Evolutionary conservation across 2,113 vertebrate species (phyloP).

Genomic region (Equus quagga): DNA sequence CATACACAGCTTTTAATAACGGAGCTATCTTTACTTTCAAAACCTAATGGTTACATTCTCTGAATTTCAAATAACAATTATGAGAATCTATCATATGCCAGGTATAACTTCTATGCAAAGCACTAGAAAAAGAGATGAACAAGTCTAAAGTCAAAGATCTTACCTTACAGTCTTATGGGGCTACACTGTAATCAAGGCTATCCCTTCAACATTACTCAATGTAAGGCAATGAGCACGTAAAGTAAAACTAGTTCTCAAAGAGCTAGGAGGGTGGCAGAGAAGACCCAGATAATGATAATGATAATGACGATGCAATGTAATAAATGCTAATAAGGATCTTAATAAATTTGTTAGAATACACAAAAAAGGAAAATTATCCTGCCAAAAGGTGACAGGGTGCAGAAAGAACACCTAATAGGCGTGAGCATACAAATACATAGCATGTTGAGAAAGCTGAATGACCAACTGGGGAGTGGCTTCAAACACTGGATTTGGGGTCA

Average conservation of each 20-base stretch:
- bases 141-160: not conserved
- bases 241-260: not conserved
- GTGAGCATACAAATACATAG: not conserved
- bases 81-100: not conserved
- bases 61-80: not conserved
- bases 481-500: not conserved
- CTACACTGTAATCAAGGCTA: not conserved
- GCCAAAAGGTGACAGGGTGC: not conserved
- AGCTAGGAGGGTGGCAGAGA: not conserved
- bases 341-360: not conserved
- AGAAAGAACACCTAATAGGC: not conserved
- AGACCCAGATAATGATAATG: not conserved
- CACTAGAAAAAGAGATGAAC: not conserved
- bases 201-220: not conserved
- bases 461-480: not conserved
- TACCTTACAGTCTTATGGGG: not conserved
- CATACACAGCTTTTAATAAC: constrained; percentile 31
- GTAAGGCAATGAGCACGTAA: not conserved
- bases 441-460: not conserved
- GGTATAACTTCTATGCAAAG: not conserved
- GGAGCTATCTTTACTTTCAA: constrained; percentile 16
- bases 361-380: not conserved
- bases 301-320: not conserved
- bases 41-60: not conserved
- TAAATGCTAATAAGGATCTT: not conserved